Conservation (phyloP, 2,888 invertebrate species). For the Gisinianus flammeolus region DNA sequence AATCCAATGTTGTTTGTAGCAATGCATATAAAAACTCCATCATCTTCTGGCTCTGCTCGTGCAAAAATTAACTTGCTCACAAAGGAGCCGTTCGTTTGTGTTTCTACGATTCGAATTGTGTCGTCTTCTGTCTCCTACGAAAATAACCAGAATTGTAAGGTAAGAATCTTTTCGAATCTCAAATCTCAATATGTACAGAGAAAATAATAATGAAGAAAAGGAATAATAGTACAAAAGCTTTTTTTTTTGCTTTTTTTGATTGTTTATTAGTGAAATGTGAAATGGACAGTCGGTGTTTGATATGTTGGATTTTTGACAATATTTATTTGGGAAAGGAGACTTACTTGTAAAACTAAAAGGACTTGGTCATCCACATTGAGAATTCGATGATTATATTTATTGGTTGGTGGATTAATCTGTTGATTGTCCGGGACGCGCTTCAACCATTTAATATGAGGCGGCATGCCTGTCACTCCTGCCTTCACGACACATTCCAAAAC, state of each 20-base stretch:
- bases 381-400: constrained; percentile 53
- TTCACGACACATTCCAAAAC: constrained; percentile 57
- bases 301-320: too few relatives aligned
- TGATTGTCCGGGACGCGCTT: constrained; percentile 53
- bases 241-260: too few relatives aligned
- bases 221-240: not conserved
- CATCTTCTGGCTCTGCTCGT: constrained; percentile 49
- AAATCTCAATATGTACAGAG: not conserved
- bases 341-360: constrained; percentile 57
- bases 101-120: constrained; percentile 56
- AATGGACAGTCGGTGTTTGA: too few relatives aligned
- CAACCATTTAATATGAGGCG: constrained; percentile 58
- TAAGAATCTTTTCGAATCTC: too few relatives aligned
- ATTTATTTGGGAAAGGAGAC: too few relatives aligned
- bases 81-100: constrained; percentile 56
- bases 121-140: constrained; percentile 55
- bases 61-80: constrained; percentile 56
- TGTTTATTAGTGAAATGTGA: too few relatives aligned
- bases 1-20: constrained; percentile 57
- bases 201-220: not conserved
- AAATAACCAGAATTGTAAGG: too few relatives aligned
- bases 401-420: constrained; percentile 44
- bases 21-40: constrained; percentile 56
- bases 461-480: constrained; percentile 53
- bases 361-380: constrained; percentile 56